phyloP scores from a whole-genome alignment of 2,113 vertebrate genomes.

The Eubucco bourcierii region DNA sequence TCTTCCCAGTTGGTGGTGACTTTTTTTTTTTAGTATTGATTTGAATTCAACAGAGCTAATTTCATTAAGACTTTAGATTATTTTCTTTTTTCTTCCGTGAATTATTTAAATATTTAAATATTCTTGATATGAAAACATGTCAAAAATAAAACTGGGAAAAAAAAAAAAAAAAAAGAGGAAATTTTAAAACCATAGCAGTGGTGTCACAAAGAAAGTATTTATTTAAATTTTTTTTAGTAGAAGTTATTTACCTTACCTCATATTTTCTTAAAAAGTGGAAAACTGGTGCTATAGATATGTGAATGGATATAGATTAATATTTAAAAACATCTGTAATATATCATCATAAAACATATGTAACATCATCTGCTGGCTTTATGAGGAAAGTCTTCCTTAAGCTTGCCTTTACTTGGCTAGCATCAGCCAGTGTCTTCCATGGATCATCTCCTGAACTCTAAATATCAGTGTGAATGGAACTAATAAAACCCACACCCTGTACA shows the following conservation, averaged over 20 bases:
- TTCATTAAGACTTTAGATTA: conserved; percentile 14
- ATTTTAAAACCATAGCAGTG: background rate
- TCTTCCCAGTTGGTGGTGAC: background rate
- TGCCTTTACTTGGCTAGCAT: background rate
- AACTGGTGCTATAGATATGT: background rate
- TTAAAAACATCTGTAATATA: background rate
- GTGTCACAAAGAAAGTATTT: background rate
- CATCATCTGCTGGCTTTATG: background rate
- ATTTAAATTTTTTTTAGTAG: background rate
- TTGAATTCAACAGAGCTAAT: conserved; percentile 15
- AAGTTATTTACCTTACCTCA: background rate
- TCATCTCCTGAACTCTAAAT: background rate
- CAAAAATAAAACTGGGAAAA: background rate
- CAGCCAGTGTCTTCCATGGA: background rate
- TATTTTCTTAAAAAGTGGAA: background rate
- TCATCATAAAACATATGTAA: background rate
- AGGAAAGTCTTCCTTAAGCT: background rate
- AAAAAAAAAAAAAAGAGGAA: fast-evolving
- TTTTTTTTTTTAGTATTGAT: background rate
- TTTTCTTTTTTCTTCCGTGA: background rate
- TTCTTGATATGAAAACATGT: background rate
- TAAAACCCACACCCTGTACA: background rate
- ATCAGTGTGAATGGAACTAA: background rate
- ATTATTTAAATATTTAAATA: conserved; percentile 35
- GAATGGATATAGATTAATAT: background rate